Conservation (phyloP, 2,113 vertebrate genomes). For the Paedocypris sp. region DNA sequence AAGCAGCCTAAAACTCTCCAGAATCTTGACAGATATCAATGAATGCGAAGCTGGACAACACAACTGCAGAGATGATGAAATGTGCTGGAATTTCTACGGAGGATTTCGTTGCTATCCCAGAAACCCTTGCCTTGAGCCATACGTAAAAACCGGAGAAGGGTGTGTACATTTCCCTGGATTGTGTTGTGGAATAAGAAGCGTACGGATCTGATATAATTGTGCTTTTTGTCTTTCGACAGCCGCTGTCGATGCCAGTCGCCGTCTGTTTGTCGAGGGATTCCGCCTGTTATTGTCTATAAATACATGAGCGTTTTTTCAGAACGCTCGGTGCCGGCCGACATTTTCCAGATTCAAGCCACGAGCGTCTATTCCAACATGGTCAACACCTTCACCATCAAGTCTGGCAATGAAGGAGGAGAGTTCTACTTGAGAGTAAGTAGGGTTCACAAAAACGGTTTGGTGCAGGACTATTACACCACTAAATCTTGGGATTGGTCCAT, state of each 20-base stretch:
- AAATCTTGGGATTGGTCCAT: not conserved
- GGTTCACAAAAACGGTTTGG: not conserved
- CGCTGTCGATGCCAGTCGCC: constrained; percentile 80
- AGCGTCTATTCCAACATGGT: constrained; percentile 86
- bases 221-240: constrained; percentile 46
- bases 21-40: constrained; percentile 72
- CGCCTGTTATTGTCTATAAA: constrained; percentile 88
- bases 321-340: constrained; percentile 81
- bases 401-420: constrained; percentile 88
- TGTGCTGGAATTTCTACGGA: constrained; percentile 93
- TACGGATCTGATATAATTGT: not conserved
- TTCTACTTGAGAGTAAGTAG: constrained; percentile 89
- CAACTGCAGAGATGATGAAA: constrained; percentile 86
- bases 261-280: constrained; percentile 69
- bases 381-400: constrained; percentile 92
- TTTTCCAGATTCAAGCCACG: constrained; percentile 98
- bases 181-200: not conserved
- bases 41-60: constrained; percentile 86
- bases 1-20: too few relatives aligned
- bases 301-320: constrained; percentile 97
- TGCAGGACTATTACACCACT: not conserved
- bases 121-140: constrained; percentile 90
- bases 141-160: constrained; percentile 81
- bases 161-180: constrained; percentile 50
- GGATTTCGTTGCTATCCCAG: constrained; percentile 90